Evolutionary conservation across 2,797 vertebrate genomes (phyloP), one percentile per base, ranked within the genome.

Genomic region (Schizothorax lantsangensis): DNA sequence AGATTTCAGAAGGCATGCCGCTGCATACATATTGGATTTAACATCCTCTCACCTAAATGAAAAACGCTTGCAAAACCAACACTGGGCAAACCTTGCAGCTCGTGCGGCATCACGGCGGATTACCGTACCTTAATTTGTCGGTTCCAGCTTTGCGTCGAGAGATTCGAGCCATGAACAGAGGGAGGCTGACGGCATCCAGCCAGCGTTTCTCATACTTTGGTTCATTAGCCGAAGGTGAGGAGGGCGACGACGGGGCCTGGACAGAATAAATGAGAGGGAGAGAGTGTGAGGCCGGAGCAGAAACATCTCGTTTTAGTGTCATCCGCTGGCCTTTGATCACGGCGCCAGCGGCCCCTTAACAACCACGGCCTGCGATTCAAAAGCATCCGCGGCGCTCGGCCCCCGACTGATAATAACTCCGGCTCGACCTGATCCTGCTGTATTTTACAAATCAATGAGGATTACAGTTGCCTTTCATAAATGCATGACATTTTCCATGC

Each of bases 181-280:
- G 97, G 92, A 99, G 91, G 33, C 94, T 96, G 91, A 97, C 92
- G 21, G 95, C 91, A 81, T 99, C 98, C 88, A 98, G 93, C 98
- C 98, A 99, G 91, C 95, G 96, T 92, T 98, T 99, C 95, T 98
- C 97, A 0, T 98, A 99, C 94, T 97, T 97, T 94, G 96, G 96
- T 95, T 97, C 96, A 91, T 97, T 96, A 95, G 96, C 95, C 92
- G 94, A 94, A 90, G 96, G 97, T 87, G 96, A 97, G 81, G 97
- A 96, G 90, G 97, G 97, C 4, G 94, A 95, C 73, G 95, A 95
- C 4, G 96, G 96, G 78, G 96, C 96, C 98, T 99, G 94, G 73
- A 73, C 43, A 92, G 93, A 94, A 96, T 87, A 96, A 95, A 96
- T 86, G 88, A 95, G 91, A 86, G 71, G 30, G 30, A 83, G 69